A percentile compares a stretch with the other conserved stretches of the same genome.
Evolutionary conservation across 2,113 vertebrate genomes (phyloP).

Genomic region (Plotosus lineatus): DNA sequence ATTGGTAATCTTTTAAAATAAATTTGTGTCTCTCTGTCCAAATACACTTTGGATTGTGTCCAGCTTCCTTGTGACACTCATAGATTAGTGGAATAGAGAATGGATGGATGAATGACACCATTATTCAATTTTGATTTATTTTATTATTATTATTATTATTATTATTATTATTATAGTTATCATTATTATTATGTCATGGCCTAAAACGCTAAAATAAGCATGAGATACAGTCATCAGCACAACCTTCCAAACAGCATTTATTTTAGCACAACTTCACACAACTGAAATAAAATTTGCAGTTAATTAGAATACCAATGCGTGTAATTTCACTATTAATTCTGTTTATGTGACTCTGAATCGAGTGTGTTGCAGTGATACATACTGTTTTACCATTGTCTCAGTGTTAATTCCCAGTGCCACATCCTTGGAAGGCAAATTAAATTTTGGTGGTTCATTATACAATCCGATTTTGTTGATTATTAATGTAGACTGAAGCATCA

Average conservation of each 20-base stretch:
- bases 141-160: too few relatives aligned
- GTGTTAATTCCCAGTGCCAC: not conserved
- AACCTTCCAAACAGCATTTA: not conserved
- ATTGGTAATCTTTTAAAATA: too few relatives aligned
- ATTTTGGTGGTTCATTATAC: conserved; percentile 1
- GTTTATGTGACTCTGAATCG: not conserved
- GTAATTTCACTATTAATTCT: not conserved
- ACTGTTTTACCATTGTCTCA: not conserved
- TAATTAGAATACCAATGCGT: not conserved
- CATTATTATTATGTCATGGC: not conserved
- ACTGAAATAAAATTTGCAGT: not conserved
- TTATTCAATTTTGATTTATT: not conserved
- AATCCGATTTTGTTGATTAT: conserved; percentile 30
- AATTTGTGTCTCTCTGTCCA: too few relatives aligned
- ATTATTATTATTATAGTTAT: too few relatives aligned
- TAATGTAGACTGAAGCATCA: conserved; percentile 27
- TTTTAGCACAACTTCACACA: not conserved
- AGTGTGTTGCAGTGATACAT: not conserved
- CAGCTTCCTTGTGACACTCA: too few relatives aligned
- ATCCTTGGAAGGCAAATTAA: not conserved
- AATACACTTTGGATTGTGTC: too few relatives aligned
- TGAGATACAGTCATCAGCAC: not conserved
- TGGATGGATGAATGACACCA: too few relatives aligned
- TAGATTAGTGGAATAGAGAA: too few relatives aligned
- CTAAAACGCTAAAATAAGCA: not conserved